Base-by-base conservation (phyloP, 2,888 invertebrate species). In the Idaea aversata region DNA sequence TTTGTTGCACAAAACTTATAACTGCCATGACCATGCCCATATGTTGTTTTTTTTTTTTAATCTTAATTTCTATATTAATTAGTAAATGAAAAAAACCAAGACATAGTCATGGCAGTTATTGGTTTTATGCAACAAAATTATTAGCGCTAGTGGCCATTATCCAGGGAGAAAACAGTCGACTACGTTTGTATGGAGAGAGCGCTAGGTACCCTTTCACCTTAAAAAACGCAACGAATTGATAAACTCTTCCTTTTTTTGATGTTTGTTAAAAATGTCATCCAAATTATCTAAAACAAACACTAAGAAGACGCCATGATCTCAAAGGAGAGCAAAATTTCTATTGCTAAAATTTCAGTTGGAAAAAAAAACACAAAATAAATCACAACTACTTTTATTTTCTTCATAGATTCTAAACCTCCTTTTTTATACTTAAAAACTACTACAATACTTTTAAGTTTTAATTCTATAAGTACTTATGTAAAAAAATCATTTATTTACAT, bases 391-490 rank as follows among this genome's bases (percentile, higher is more conserved):
- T 59, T 59, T 25, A 25, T 59, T 59, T n/a, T 5, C 5, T 59
- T 59, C 34, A 16, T 3, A 59, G 59, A 59, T 34, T 59, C 59
- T 59, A 59, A 59, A 59, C 59, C 59, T 59, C 59, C 13, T 5
- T 25, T 25, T 34, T 58, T 59, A 59, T 6, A 34, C 59, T 59
- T 59, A 59, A 15, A 13, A 59, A 25, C 59, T 59, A 59, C 25
- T 34, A 59, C 16, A 58, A 59, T 59, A 59, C 59, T 59, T 57
- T 58, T 34, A 59, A 34, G 16, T 59, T 59, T 59, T 34, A 15
- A 58, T 25, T 25, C 25, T 25, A 25, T 25, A 25, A 25, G 25
- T 25, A 25, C 25, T 25, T 25, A 25, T 25, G 3, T 25, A 25
- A 25, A 25, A n/a, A 25, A 47, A 10, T 47, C 47, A 10, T 47